Evolutionary conservation across 2,888 invertebrate genomes (phyloP).

Genomic region (Lingula anatina): DNA sequence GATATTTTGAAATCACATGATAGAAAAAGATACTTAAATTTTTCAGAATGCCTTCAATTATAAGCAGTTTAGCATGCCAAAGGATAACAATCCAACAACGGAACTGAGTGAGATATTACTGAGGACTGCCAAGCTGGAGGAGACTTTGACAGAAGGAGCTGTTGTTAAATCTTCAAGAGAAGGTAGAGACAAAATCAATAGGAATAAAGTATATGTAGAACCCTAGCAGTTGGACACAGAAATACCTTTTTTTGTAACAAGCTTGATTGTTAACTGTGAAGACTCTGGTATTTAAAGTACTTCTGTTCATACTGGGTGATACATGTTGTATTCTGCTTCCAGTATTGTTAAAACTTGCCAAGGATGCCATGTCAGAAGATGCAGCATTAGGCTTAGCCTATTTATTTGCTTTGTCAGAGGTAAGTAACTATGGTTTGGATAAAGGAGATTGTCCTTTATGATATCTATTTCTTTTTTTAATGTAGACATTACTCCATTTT

Average conservation of each 20-base stretch:
- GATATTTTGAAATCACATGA: too few species aligned
- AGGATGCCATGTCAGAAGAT: constrained; percentile 56
- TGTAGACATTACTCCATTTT: not conserved
- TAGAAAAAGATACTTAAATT: too few species aligned
- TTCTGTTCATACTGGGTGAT: too few species aligned
- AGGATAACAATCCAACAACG: constrained; percentile 6
- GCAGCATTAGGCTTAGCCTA: constrained; percentile 57
- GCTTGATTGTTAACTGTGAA: too few species aligned
- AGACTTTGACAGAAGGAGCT: constrained; percentile 41
- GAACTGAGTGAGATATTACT: constrained; percentile 34
- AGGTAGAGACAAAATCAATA: too few species aligned
- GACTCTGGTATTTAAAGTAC: too few species aligned
- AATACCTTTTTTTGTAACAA: too few species aligned
- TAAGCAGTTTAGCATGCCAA: too few species aligned
- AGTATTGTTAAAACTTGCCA: constrained; percentile 56
- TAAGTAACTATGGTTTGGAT: constrained; percentile 7
- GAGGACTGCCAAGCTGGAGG: constrained; percentile 42
- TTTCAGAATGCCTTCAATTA: too few species aligned
- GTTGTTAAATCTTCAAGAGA: not conserved
- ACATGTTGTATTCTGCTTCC: too few species aligned
- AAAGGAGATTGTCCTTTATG: not conserved
- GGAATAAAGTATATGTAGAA: too few species aligned
- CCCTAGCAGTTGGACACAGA: too few species aligned
- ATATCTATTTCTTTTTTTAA: not conserved
- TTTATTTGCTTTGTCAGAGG: constrained; percentile 54